Evolutionary conservation across 2,797 vertebrate genomes (phyloP).

Genomic region (Manis crassicaudata): DNA sequence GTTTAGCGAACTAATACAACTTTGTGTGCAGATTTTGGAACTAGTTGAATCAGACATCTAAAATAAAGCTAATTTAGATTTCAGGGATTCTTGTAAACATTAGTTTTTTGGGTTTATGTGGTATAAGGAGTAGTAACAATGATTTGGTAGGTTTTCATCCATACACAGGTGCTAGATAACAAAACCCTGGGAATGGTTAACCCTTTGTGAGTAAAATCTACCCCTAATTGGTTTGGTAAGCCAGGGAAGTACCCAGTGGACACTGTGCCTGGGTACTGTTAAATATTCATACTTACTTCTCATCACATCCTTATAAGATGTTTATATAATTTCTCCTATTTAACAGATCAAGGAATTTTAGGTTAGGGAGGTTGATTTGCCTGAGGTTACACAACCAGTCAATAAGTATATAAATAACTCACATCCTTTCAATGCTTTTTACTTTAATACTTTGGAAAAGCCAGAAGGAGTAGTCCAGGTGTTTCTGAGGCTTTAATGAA

Average conservation of each 20-base stretch:
- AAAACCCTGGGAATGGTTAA: not conserved
- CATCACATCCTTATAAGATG: not conserved
- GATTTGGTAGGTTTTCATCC: conserved; percentile 13
- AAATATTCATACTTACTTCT: not conserved
- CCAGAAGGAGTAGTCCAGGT: not conserved
- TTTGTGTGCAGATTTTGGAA: not conserved
- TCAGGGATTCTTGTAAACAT: conserved; percentile 8
- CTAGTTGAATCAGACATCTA: not conserved
- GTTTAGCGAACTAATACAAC: conserved; percentile 36
- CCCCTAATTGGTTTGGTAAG: not conserved
- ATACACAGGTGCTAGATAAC: not conserved
- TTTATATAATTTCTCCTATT: not conserved
- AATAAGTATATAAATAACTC: not conserved
- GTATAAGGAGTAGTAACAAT: conserved; percentile 19
- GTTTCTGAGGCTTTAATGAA: conserved; percentile 38
- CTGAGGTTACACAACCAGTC: not conserved
- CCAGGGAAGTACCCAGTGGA: not conserved
- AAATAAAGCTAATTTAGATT: conserved; percentile 40
- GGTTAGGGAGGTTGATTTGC: not conserved
- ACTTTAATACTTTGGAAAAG: not conserved
- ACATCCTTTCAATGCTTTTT: not conserved
- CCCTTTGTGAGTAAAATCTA: not conserved
- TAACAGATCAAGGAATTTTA: not conserved
- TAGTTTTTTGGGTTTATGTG: conserved; percentile 34
- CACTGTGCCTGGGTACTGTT: not conserved